phyloP scores from a whole-genome alignment of 2,797 vertebrate species.

The Sebastes vulpes region DNA sequence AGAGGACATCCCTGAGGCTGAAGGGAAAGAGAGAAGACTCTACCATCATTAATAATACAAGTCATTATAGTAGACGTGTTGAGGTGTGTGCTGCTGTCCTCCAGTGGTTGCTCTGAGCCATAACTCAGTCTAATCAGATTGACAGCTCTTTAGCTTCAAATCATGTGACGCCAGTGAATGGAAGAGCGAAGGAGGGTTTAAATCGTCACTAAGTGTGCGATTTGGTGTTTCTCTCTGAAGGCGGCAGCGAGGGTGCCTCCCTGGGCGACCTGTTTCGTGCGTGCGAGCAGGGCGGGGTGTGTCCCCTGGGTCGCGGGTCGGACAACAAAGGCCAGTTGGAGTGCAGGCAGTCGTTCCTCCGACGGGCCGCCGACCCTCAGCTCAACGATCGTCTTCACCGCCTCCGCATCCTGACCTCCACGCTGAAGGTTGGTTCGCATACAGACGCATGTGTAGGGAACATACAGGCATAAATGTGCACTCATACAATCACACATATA shows the following conservation, averaged over 20 bases:
- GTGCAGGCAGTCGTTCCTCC: conserved; percentile 94
- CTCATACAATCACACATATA: background rate
- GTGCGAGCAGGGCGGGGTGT: conserved; percentile 94
- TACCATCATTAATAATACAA: conserved; percentile 18
- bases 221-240: conserved; percentile 29
- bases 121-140: background rate
- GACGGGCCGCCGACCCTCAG: conserved; percentile 94
- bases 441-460: background rate
- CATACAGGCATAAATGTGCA: no score
- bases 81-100: conserved; percentile 47
- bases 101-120: conserved; percentile 41
- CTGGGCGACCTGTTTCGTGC: conserved; percentile 95
- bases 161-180: background rate
- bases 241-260: conserved; percentile 89
- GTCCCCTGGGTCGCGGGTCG: conserved; percentile 87
- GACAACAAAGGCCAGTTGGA: conserved; percentile 82
- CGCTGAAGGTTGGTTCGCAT: conserved; percentile 91
- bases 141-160: background rate
- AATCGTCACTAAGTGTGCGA: background rate
- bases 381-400: conserved; percentile 97
- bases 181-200: background rate
- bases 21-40: background rate
- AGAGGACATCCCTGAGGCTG: conserved; percentile 16
- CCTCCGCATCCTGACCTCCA: conserved; percentile 97
- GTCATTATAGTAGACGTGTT: background rate